Conservation (phyloP, 2,888 invertebrate genomes). For the Eutolmus rufibarbis region DNA sequence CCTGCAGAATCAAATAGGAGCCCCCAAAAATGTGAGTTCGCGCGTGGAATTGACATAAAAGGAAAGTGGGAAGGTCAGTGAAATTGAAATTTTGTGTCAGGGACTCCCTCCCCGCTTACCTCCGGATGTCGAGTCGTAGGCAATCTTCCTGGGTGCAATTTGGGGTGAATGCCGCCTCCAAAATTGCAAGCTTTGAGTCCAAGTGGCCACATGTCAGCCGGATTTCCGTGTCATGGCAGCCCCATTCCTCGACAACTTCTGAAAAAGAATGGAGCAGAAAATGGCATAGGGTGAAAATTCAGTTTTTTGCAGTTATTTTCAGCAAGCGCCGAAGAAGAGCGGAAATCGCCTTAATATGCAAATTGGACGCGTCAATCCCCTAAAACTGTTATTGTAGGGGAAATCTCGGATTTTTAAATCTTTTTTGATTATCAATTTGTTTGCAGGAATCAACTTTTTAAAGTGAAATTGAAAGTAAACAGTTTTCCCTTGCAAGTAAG, state of each 20-base stretch:
- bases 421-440: background rate
- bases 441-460: background rate
- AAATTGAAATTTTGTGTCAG: conserved; percentile 15
- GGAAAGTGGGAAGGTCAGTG: background rate
- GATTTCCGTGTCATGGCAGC: conserved; percentile 69
- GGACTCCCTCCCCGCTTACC: conserved; percentile 44
- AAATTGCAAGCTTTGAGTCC: conserved; percentile 70
- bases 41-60: conserved; percentile 11
- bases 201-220: conserved; percentile 71
- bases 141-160: conserved; percentile 52
- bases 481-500: background rate
- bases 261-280: conserved; percentile 58
- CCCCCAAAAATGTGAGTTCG: background rate
- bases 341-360: background rate
- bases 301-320: background rate
- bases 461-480: background rate
- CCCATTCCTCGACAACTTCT: conserved; percentile 72
- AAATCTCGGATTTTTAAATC: background rate
- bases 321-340: background rate
- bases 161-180: conserved; percentile 70
- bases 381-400: background rate
- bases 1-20: background rate
- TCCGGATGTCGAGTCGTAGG: conserved; percentile 49
- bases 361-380: background rate
- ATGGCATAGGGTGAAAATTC: background rate